A percentile compares a stretch with the other conserved stretches of the same genome.
Conservation (phyloP, 2,113 vertebrate genomes). For the Gymnobelideus leadbeateri region DNA sequence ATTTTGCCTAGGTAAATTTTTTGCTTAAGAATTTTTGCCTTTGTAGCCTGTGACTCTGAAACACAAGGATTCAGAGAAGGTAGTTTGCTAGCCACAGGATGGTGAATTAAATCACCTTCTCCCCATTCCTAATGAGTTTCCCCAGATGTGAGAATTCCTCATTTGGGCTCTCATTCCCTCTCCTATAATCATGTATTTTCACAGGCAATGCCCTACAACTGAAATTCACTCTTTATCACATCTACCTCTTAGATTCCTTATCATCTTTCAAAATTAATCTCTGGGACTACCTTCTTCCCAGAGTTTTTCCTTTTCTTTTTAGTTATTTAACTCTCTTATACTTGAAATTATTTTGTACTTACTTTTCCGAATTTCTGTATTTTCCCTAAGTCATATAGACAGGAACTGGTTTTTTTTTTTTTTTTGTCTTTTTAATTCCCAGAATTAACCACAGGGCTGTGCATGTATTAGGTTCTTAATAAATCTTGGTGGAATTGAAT, state of each 20-base stretch:
- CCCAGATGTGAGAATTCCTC: background rate
- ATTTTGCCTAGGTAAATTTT: background rate
- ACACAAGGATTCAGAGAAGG: background rate
- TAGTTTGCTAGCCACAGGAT: background rate
- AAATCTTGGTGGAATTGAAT: background rate
- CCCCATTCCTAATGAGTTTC: background rate
- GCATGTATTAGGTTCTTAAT: background rate
- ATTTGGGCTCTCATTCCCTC: background rate
- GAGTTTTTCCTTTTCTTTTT: background rate
- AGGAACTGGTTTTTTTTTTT: background rate
- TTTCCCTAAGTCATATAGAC: background rate
- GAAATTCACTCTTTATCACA: background rate
- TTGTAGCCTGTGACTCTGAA: background rate
- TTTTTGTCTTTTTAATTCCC: background rate
- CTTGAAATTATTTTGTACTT: background rate
- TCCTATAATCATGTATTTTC: background rate
- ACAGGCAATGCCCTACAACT: background rate
- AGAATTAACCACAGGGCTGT: background rate
- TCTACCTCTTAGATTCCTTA: background rate
- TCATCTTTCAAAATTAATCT: background rate
- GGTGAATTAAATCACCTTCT: background rate
- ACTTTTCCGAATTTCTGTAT: background rate
- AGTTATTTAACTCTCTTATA: background rate
- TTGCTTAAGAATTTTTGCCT: background rate
- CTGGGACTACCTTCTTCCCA: background rate